Percentiles rank a stretch among this genome's conserved stretches.
phyloP scores from a whole-genome alignment of 2,113 vertebrate species.

The Carassius auratus region DNA sequence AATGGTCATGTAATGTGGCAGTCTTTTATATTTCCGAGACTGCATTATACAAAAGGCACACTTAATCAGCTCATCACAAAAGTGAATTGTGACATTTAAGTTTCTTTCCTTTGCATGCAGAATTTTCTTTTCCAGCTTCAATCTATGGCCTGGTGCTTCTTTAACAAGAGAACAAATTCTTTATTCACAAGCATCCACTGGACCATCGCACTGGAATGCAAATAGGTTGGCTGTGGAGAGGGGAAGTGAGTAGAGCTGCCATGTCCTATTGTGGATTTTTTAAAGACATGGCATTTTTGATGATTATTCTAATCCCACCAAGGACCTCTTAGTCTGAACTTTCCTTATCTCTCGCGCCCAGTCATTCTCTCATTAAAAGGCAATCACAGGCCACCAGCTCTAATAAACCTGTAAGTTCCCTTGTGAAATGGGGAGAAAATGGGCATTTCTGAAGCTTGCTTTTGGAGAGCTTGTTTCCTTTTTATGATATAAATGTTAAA shows the following conservation, averaged over 20 bases:
- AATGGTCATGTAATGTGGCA: constrained; percentile 10
- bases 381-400: constrained; percentile 88
- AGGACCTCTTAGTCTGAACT: constrained; percentile 75
- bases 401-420: constrained; percentile 88
- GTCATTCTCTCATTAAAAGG: constrained; percentile 89
- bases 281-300: constrained; percentile 75
- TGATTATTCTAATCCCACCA: constrained; percentile 84
- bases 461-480: constrained; percentile 25
- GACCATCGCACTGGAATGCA: constrained; percentile 70
- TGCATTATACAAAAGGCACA: constrained; percentile 22
- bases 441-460: constrained; percentile 79
- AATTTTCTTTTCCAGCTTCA: constrained; percentile 49
- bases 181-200: constrained; percentile 61
- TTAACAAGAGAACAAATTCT: constrained; percentile 64
- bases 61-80: not conserved
- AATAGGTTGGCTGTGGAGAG: constrained; percentile 66
- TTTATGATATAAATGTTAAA: constrained; percentile 31
- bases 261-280: constrained; percentile 75
- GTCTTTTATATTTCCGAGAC: not conserved
- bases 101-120: constrained; percentile 20
- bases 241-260: constrained; percentile 39
- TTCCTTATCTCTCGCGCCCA: constrained; percentile 85
- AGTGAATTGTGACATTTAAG: constrained; percentile 21
- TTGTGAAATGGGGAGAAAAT: constrained; percentile 59
- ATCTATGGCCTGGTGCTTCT: constrained; percentile 66